Percentiles rank a stretch among this genome's conserved stretches.
phyloP scores from a whole-genome alignment of 2,888 invertebrate genomes.

The Dasysyrphus albostriatus region DNA sequence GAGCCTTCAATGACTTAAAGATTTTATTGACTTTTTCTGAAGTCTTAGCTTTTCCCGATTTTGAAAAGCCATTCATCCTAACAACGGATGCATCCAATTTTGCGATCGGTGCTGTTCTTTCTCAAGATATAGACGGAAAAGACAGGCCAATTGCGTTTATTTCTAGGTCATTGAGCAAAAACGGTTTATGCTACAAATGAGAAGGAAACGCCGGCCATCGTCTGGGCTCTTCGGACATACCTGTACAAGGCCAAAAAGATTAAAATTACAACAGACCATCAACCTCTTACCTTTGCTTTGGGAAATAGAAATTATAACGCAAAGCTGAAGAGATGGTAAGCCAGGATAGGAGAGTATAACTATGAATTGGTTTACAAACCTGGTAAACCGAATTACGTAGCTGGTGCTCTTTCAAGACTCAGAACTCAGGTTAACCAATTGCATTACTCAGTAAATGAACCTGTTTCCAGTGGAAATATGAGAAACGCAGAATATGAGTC shows the following conservation, averaged over 20 bases:
- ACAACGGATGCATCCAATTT: neutral
- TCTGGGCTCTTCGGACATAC: neutral
- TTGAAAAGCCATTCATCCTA: neutral
- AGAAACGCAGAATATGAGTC: neutral
- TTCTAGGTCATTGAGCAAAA: no score
- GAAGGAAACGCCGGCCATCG: no score
- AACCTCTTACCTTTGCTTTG: neutral
- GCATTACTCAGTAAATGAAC: no score
- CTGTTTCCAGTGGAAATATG: no score
- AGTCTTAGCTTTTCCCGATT: neutral
- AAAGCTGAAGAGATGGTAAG: neutral
- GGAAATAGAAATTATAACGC: neutral
- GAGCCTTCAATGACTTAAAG: neutral
- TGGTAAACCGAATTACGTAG: neutral
- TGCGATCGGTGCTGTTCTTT: neutral
- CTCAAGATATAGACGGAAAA: neutral
- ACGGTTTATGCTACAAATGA: no score
- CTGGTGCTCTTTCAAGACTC: no score
- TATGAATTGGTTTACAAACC: no score
- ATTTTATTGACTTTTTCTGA: neutral
- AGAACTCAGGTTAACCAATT: no score
- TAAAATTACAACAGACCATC: neutral
- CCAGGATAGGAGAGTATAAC: no score
- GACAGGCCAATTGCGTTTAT: neutral
- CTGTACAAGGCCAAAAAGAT: neutral